phyloP scores from a whole-genome alignment of 2,797 vertebrate genomes.

The Coilia nasus region DNA sequence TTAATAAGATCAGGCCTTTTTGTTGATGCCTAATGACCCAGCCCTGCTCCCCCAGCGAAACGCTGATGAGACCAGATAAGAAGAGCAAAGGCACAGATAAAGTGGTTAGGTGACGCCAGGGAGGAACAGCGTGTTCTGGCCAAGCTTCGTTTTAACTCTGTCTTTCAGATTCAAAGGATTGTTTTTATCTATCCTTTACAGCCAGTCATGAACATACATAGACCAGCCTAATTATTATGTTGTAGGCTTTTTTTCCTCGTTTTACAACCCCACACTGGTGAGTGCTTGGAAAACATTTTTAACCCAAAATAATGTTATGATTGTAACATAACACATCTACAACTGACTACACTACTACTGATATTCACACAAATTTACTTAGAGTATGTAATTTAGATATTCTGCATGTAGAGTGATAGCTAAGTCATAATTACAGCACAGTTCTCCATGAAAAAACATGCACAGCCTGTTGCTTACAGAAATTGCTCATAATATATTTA shows the following conservation, averaged over 20 bases:
- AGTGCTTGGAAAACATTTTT: neutral
- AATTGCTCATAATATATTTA: no score
- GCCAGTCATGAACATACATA: neutral
- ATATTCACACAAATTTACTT: neutral
- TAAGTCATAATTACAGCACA: no score
- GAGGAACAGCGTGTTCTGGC: conserved; percentile 43
- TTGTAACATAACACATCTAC: neutral
- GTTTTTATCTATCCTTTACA: neutral
- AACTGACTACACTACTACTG: neutral
- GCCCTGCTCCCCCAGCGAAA: conserved; percentile 48
- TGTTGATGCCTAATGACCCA: conserved; percentile 53
- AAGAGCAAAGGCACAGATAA: conserved; percentile 47
- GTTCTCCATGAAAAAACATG: no score
- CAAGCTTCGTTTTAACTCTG: conserved; percentile 47
- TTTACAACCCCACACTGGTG: neutral
- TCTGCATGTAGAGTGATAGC: no score
- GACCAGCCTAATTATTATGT: neutral
- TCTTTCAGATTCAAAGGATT: conserved; percentile 19
- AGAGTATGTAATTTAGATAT: neutral
- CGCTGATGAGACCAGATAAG: conserved; percentile 32
- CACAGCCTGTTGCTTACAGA: no score
- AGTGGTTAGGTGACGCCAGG: conserved; percentile 28
- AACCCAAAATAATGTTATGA: neutral
- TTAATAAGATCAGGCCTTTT: conserved; percentile 53
- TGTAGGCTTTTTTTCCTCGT: neutral